Conservation (phyloP, 2,113 vertebrate genomes). For the Carassius carassius region DNA sequence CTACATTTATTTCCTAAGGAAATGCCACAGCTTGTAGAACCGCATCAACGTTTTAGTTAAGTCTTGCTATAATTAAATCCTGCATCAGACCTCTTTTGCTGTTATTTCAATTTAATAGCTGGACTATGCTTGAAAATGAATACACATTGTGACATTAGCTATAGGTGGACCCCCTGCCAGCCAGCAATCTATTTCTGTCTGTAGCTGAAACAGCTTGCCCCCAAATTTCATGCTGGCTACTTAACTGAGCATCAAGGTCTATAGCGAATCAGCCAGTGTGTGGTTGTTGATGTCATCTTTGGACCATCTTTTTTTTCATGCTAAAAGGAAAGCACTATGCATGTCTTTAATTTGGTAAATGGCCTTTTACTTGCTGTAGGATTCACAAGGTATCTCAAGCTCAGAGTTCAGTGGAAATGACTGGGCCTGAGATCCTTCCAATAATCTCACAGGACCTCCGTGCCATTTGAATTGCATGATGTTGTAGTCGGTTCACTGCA, state of each 20-base stretch:
- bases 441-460: constrained; percentile 41
- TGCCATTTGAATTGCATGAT: constrained; percentile 50
- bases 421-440: constrained; percentile 4
- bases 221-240: neutral
- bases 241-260: neutral
- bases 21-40: neutral
- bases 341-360: constrained; percentile 27
- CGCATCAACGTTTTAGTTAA: neutral
- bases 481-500: constrained; percentile 57
- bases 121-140: neutral
- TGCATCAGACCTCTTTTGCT: neutral
- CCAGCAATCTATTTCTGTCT: constrained; percentile 23
- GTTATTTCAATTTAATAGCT: neutral
- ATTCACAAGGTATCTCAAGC: constrained; percentile 12
- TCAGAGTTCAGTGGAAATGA: constrained; percentile 48
- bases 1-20: neutral
- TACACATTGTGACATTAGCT: neutral
- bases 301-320: neutral
- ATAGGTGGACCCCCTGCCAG: constrained; percentile 46
- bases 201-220: constrained; percentile 40
- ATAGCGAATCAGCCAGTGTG: constrained; percentile 14
- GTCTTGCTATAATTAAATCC: neutral
- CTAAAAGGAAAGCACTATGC: neutral
- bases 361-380: neutral
- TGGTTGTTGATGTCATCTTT: constrained; percentile 12